Percentiles rank a stretch among this genome's conserved stretches.
These are phyloP conservation scores for Ceratothoa steindachneri DNA, from an alignment of 2,888 invertebrate species.

Conservation along the genomic window DNA sequence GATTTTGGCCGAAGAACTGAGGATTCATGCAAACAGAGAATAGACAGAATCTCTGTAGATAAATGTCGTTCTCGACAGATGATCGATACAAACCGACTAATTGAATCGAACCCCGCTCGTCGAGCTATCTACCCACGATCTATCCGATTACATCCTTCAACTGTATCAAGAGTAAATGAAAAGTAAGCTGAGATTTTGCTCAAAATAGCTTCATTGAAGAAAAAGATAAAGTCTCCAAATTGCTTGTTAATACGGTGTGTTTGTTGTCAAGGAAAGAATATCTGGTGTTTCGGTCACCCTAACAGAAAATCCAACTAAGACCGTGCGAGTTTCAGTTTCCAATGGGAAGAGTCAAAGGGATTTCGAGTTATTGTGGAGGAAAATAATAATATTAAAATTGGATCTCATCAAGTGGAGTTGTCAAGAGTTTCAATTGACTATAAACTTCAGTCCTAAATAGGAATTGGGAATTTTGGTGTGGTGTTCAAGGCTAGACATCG, in stretches of 20 bases:
- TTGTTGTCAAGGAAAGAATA: background rate
- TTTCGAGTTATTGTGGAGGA: background rate
- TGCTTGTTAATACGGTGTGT: background rate
- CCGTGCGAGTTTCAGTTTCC: too few relatives aligned
- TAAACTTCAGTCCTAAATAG: background rate
- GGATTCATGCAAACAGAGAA: too few relatives aligned
- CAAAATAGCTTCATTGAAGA: background rate
- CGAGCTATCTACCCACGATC: background rate
- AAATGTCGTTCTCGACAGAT: too few relatives aligned
- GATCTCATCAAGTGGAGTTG: background rate
- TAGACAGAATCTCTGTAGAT: too few relatives aligned
- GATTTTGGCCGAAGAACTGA: too few relatives aligned
- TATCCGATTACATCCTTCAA: background rate
- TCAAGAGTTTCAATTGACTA: background rate
- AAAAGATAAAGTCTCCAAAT: background rate
- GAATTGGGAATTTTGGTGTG: slow-evolving; percentile 85
- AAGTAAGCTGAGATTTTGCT: background rate
- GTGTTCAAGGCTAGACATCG: slow-evolving; percentile 86
- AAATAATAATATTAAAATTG: background rate
- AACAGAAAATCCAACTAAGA: too few relatives aligned
- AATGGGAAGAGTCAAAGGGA: background rate
- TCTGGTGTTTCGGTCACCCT: background rate
- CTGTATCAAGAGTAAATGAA: background rate
- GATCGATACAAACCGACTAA: too few relatives aligned
- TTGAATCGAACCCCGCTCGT: background rate